phyloP scores from a whole-genome alignment of 2,888 invertebrate genomes.

The Noctua comes region DNA sequence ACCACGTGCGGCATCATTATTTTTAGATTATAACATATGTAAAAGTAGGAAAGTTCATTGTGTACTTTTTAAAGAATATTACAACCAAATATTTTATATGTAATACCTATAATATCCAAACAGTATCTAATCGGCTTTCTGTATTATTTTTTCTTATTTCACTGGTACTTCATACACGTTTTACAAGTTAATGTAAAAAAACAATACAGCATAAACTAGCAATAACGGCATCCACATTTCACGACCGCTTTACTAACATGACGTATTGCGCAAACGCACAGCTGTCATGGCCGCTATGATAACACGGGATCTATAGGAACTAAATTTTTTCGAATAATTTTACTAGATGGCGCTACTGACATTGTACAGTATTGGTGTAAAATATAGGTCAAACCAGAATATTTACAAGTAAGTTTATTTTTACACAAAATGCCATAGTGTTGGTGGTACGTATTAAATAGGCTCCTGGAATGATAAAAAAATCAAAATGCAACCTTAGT shows the following conservation, averaged over 20 bases:
- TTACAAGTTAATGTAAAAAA: background rate
- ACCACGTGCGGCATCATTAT: background rate
- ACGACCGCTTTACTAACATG: background rate
- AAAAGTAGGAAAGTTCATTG: background rate
- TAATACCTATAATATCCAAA: background rate
- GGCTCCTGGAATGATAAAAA: background rate
- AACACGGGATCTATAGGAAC: constrained; percentile 38
- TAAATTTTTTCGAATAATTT: background rate
- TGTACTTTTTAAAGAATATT: background rate
- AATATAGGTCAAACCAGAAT: background rate
- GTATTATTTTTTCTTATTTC: background rate
- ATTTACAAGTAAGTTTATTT: background rate
- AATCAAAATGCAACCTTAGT: background rate
- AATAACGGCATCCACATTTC: background rate
- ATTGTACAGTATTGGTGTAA: background rate
- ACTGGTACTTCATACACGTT: background rate
- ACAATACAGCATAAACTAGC: background rate
- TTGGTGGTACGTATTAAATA: background rate
- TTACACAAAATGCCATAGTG: background rate
- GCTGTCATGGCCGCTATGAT: background rate
- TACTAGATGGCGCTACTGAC: constrained; percentile 41
- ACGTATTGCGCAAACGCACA: background rate
- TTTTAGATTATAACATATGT: background rate
- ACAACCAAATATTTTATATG: background rate
- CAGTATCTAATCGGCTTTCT: background rate